Percentiles rank a stretch among this genome's conserved stretches.
Conservation (phyloP, 2,888 invertebrate species). For the Nematopogon swammerdamellus region DNA sequence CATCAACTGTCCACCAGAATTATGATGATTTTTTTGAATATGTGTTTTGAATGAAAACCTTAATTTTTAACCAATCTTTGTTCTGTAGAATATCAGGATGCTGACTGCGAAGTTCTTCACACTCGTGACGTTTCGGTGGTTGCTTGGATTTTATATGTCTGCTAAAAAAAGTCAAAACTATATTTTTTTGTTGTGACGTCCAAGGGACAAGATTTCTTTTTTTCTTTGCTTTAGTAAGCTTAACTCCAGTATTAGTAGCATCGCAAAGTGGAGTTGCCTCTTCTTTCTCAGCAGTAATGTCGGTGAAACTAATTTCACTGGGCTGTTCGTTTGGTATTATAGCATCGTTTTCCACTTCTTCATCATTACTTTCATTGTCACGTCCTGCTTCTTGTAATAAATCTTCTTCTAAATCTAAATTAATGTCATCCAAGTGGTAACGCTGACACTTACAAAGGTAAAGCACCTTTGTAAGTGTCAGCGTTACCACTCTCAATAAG, state of each 20-base stretch:
- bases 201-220: slow-evolving; percentile 15
- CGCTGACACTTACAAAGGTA: too few relatives aligned
- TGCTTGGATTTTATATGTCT: slow-evolving; percentile 14
- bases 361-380: background rate
- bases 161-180: slow-evolving; percentile 12
- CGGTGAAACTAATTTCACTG: too few relatives aligned
- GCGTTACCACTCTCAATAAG: slow-evolving; percentile 19
- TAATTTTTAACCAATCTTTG: slow-evolving; percentile 18
- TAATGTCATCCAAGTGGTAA: slow-evolving; percentile 1
- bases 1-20: too few relatives aligned
- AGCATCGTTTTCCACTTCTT: too few relatives aligned
- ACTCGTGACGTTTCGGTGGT: slow-evolving; percentile 16
- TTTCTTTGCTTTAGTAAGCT: background rate
- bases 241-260: too few relatives aligned
- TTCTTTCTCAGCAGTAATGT: too few relatives aligned
- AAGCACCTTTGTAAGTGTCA: slow-evolving; percentile 7
- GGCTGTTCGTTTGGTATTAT: too few relatives aligned
- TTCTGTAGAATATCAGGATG: slow-evolving; percentile 13
- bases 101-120: slow-evolving; percentile 11
- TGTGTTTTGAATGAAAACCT: slow-evolving; percentile 15
- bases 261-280: too few relatives aligned
- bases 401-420: slow-evolving; percentile 2
- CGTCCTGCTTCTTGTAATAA: too few relatives aligned
- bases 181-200: slow-evolving; percentile 15
- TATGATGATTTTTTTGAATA: background rate